Evolutionary conservation across 2,888 invertebrate species (phyloP).

Genomic region (Eupsilia transversa): DNA sequence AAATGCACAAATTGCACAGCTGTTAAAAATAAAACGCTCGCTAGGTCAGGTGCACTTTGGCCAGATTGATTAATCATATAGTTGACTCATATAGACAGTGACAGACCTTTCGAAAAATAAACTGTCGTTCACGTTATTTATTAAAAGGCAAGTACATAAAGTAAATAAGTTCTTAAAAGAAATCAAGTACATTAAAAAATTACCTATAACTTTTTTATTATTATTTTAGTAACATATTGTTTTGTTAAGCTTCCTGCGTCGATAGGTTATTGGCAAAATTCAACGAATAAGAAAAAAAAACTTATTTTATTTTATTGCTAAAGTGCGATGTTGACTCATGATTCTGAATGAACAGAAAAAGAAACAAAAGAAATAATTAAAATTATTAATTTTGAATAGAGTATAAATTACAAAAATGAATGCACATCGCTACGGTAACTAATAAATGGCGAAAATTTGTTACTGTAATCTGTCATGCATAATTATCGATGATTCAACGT

Average conservation of each 20-base stretch:
- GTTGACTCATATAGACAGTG: slow-evolving; percentile 16
- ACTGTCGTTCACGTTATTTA: neutral
- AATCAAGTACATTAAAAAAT: neutral
- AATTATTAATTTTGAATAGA: too few species aligned
- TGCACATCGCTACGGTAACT: slow-evolving; percentile 26
- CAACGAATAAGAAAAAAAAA: neutral
- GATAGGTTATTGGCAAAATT: neutral
- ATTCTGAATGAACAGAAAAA: neutral
- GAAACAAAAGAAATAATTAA: neutral
- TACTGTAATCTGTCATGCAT: slow-evolving; percentile 26
- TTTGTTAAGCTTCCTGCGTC: neutral
- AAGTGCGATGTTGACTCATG: neutral
- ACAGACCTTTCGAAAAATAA: slow-evolving; percentile 22
- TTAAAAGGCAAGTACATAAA: neutral
- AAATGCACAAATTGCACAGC: neutral
- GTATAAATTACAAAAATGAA: neutral
- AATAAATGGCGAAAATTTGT: slow-evolving; percentile 43
- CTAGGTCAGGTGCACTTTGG: slow-evolving; percentile 8
- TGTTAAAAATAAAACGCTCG: neutral
- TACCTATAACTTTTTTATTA: too few species aligned
- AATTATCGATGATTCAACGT: slow-evolving; percentile 26
- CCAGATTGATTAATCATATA: slow-evolving; percentile 24
- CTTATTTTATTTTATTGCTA: neutral
- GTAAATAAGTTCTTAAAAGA: neutral
- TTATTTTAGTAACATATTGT: too few species aligned